A percentile compares a stretch with the other conserved stretches of the same genome.
Conservation (phyloP, 2,797 vertebrate species). For the Sebastes variabilis region DNA sequence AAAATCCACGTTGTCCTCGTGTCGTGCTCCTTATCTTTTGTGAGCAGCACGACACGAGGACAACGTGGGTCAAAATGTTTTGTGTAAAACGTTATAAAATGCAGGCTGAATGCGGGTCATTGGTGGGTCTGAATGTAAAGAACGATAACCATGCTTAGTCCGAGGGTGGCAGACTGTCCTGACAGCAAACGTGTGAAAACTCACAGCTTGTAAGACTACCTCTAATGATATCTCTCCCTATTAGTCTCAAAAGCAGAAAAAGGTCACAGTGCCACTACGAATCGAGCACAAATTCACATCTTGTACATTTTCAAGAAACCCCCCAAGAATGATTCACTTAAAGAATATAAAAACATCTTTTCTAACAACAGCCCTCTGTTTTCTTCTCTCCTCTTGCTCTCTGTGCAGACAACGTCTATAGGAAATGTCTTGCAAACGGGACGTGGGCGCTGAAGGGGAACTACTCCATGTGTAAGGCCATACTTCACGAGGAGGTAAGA, state of each 20-base stretch:
- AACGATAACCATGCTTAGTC: neutral
- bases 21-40: neutral
- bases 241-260: slow-evolving; percentile 62
- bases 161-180: slow-evolving; percentile 27
- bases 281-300: neutral
- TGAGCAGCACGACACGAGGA: neutral
- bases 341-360: neutral
- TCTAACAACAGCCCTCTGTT: neutral
- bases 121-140: slow-evolving; percentile 8
- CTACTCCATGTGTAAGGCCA: slow-evolving; percentile 95
- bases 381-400: slow-evolving; percentile 8
- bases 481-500: slow-evolving; percentile 91
- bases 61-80: neutral
- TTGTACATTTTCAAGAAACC: neutral
- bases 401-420: slow-evolving; percentile 90
- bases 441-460: slow-evolving; percentile 93
- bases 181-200: slow-evolving; percentile 53
- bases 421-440: slow-evolving; percentile 90
- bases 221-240: slow-evolving; percentile 59
- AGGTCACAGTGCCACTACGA: slow-evolving; percentile 29
- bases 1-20: too few species aligned
- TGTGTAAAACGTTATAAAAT: neutral
- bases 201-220: slow-evolving; percentile 44
- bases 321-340: neutral
- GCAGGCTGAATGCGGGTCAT: neutral